Base-by-base conservation (phyloP, 2,888 invertebrate genomes). In the Drosophila incognita region DNA sequence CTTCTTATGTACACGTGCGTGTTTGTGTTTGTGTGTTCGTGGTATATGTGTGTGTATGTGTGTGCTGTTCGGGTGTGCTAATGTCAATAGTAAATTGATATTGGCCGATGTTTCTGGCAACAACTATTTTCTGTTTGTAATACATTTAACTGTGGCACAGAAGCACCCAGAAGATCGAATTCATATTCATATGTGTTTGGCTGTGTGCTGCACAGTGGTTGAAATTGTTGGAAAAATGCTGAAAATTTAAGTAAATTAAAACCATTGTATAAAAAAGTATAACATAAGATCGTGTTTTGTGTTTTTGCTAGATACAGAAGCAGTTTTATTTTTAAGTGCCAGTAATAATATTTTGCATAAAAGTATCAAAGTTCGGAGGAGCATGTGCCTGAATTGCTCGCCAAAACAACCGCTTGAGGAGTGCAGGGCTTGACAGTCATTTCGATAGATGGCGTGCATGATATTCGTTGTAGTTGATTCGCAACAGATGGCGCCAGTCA, bases 341-440 rank as follows among this genome's bases (percentile, higher is more conserved):
- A 15, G 42, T 56, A 76, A 76, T 76, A 59, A 60, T 29, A 52
- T 2, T 13, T 27, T 3, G 15, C 57, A 40, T 33, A n/a, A 24
- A 48, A 24, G 31, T 36, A n/a, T 2, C 18, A 66, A 29, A 35
- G 54, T 36, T 67, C 51, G 62, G 62, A 62, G 54, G 97, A 98
- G 76, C 96, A n/a, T 65, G 36, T 71, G 63, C 57, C 60, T 58
- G 68, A 73, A 61, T 15, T 61, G 29, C 63, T 65, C 72, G 76
- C 69, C 59, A 38, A 4, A 11, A 13, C 8, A 24, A 7, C 8
- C 48, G 35, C 29, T 27, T 71, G 71, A 40, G 53, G 53, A 15
- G 7, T 24, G 15, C 21, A 7, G 53, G 48, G 65, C 46, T 46
- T 46, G 46, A 7, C 21, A 13, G 21, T 4, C 21, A 7, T 46